A percentile compares a stretch with the other conserved stretches of the same genome.
These are phyloP conservation scores for Leptobrachium ailaonicum DNA, from an alignment of 2,113 vertebrate species.

Conservation along the genomic window DNA sequence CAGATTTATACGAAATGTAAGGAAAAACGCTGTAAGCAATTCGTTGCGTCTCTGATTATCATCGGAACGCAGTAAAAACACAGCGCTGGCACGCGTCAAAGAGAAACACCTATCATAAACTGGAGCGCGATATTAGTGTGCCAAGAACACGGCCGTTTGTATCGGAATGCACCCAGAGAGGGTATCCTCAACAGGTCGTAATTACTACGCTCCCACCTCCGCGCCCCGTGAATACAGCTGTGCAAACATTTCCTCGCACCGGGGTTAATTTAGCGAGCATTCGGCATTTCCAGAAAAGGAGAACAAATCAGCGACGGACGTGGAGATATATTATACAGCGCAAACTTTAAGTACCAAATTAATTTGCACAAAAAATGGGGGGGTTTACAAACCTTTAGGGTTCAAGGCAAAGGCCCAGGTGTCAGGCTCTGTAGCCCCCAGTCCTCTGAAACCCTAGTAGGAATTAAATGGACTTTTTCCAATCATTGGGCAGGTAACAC, in stretches of 20 bases:
- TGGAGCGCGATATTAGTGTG: slow-evolving; percentile 32
- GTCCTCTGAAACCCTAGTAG: too few species aligned
- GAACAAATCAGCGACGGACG: background rate
- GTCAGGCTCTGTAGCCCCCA: too few species aligned
- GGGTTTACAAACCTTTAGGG: too few species aligned
- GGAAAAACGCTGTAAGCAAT: slow-evolving; percentile 14
- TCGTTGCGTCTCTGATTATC: background rate
- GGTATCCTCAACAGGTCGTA: slow-evolving; percentile 49
- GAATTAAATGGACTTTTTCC: too few species aligned
- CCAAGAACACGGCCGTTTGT: background rate
- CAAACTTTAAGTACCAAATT: too few species aligned
- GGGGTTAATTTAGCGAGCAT: slow-evolving; percentile 29
- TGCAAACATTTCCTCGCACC: slow-evolving; percentile 48
- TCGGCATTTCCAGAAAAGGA: slow-evolving; percentile 56
- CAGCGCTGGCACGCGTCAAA: slow-evolving; percentile 3
- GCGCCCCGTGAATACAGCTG: slow-evolving; percentile 36
- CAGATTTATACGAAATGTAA: slow-evolving; percentile 26
- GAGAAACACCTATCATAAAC: slow-evolving; percentile 5
- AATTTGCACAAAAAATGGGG: too few species aligned
- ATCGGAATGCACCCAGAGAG: slow-evolving; percentile 18
- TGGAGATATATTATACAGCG: too few species aligned
- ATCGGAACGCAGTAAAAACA: slow-evolving; percentile 1
- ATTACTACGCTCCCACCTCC: background rate
- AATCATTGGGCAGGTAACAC: too few species aligned
- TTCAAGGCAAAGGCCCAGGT: too few species aligned